A percentile compares a stretch with the other conserved stretches of the same genome.
These are phyloP conservation scores for Drosophila trichaetosa DNA, from an alignment of 2,888 invertebrate genomes.

Conservation along the genomic window DNA sequence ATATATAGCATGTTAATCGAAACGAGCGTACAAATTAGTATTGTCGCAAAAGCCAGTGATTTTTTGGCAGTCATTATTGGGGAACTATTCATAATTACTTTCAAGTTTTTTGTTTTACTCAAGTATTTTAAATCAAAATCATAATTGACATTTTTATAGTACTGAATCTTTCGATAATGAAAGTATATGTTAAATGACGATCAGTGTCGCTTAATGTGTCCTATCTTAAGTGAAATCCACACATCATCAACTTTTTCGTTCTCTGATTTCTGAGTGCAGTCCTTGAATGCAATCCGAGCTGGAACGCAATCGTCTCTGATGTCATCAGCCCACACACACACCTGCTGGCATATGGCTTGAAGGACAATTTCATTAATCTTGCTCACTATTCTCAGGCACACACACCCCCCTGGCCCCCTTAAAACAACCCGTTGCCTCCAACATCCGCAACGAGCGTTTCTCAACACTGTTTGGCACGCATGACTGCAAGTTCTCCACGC, in stretches of 20 bases:
- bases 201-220: neutral
- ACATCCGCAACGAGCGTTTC: slow-evolving; percentile 3
- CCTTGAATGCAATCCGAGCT: neutral
- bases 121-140: neutral
- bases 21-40: neutral
- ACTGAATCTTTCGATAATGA: neutral
- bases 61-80: neutral
- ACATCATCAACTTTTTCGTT: slow-evolving; percentile 1
- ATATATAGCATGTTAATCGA: neutral
- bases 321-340: slow-evolving; percentile 29
- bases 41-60: neutral
- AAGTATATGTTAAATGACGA: neutral
- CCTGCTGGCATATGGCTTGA: slow-evolving; percentile 31
- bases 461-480: slow-evolving; percentile 54
- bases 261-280: slow-evolving; percentile 1
- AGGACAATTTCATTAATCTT: slow-evolving; percentile 72
- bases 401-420: slow-evolving; percentile 9
- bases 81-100: neutral
- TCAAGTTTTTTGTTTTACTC: neutral
- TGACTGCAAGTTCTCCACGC: slow-evolving; percentile 44
- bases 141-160: neutral
- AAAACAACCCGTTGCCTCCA: neutral
- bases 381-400: slow-evolving; percentile 54
- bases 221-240: neutral
- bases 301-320: slow-evolving; percentile 10